Evolutionary conservation across 2,888 invertebrate genomes (phyloP), one percentile per base, ranked within the genome.

Genomic region (Acleris holmiana): DNA sequence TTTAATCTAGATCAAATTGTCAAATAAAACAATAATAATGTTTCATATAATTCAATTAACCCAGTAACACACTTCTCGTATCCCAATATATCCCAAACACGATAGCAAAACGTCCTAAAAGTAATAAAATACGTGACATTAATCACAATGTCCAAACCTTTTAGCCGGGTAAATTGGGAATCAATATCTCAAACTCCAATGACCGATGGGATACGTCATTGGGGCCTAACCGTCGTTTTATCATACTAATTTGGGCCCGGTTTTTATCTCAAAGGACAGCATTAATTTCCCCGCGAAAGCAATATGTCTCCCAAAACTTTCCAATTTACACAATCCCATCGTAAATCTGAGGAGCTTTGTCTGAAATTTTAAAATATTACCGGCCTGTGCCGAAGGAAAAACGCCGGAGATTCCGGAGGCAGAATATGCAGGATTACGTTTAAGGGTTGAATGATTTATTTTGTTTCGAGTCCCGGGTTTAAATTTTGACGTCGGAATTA

Each of bases 311-410:
- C 75, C 68, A 75, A 70, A 86, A 86, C 81, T 85, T 87, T 87
- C 82, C 85, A 88, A 88, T 88, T 88, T 87, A 81, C 83, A 86
- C 81, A 86, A 83, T 79, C 82, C 83, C 74, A 76, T 76, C 85
- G 85, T 87, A 87, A 88, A 86, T 87, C 86, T 82, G 76, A 68
- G 72, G 73, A 78, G 82, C 83, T 83, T 85, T 83, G 85, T 83
- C 79, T 80, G 79, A 78, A 79, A 82, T 79, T 85, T 88, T 85
- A 84, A 88, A 87, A 85, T 86, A 84, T 85, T 78, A 77, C 82
- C 78, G 69, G 69, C 71, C 71, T 68, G 49, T 75, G 71, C 68
- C 71, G 71, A 73, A 72, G 70, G 71, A 73, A 74, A 73, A 74
- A 72, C 72, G 69, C 72, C 73, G 70, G 64, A 73, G 76, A 75